Base-by-base conservation (phyloP, 1,140 invertebrate genomes). In the Trichonephila clavata region DNA sequence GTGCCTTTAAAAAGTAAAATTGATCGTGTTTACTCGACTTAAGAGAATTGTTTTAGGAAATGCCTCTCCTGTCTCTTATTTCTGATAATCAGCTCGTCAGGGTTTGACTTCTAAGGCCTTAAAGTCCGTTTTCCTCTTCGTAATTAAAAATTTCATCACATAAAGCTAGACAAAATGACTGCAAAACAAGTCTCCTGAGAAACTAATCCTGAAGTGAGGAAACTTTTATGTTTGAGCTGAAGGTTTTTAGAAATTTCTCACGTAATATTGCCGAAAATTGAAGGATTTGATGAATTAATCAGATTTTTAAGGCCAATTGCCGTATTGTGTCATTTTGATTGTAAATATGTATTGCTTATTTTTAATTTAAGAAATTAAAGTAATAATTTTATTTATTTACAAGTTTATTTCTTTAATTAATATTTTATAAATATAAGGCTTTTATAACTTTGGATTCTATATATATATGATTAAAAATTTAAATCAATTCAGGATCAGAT, bases 71-170 rank as follows among this genome's bases (percentile, higher is more conserved):
- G 71, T 18, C 27, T 27, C 71, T 77, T 77, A 24, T 39, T 77
- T 77, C 27, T 77, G 13, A 32, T 77, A 39, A 39, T 77, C 24
- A 32, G 24, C 24, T 20, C 71, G 32, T 77, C 27, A 77, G 32
- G 32, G 71, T 77, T 39, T 77, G 71, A 77, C 71, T 39, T 39
- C 71, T 77, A 32, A 39, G 32, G 6, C 71, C 16, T 27, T 32
- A 39, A 77, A 39, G 18, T 39, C 27, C 71, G 14, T 77, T 77
- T 77, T 20, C 71, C 27, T 32, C 71, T 77, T 39, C 71, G 27
- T 77, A 77, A 77, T 77, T 77, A 77, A 77, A 77, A 77, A 77
- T 39, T 77, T 77, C 71, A 39, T 77, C 27, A 77, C 16, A 77
- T 16, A 77, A 77, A 27, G 71, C 71, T 16, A 39, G 71, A 77